Base-by-base conservation (phyloP, 1,140 invertebrate genomes). In the Nephila pilipes region DNA sequence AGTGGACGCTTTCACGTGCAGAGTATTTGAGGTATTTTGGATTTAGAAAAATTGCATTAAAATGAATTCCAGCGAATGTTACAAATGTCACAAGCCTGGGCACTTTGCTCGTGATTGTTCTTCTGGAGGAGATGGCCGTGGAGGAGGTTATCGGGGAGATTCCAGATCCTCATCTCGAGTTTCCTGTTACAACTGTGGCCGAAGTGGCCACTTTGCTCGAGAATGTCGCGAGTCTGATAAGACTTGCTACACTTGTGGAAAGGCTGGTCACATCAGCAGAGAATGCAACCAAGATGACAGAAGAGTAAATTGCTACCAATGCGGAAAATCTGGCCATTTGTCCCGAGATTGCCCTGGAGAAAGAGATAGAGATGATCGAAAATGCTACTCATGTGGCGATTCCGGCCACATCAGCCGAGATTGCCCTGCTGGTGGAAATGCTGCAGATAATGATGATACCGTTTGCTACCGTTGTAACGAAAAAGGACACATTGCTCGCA, bases 401-500 rank as follows among this genome's bases (percentile, higher is more conserved):
- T 91, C 93, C 38, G 94, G 94, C 20, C 94, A 94, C 85, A 94
- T 95, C 36, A 94, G 93, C 32, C 81, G 94, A 20, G 94, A 94
- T 32, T 94, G 94, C 93, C 94, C 94, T 2, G 87, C 89, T 22
- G 92, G 93, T 58, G 57, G 57, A 36, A 87, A 87, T 75, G 65
- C 65, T 65, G 69, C 32, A 18, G 88, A 93, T n/a, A 54, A 25
- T 14, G 93, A 93, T 29, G 93, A 93, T 32, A 93, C 93, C 29
- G 93, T 93, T n/a, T 93, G 93, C 25, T 93, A 93, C 87, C 87
- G 98, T 96, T 99, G 98, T 96, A 99, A 99, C 96, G 97, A 98
- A 95, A 97, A 97, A 95, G 98, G 98, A 79, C 98, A 99, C 95
- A 98, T 98, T 95, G 98, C 98, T 94, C 97, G 98, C 94, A 98